phyloP scores from a whole-genome alignment of 2,888 invertebrate genomes.

The Volucella inflata region DNA sequence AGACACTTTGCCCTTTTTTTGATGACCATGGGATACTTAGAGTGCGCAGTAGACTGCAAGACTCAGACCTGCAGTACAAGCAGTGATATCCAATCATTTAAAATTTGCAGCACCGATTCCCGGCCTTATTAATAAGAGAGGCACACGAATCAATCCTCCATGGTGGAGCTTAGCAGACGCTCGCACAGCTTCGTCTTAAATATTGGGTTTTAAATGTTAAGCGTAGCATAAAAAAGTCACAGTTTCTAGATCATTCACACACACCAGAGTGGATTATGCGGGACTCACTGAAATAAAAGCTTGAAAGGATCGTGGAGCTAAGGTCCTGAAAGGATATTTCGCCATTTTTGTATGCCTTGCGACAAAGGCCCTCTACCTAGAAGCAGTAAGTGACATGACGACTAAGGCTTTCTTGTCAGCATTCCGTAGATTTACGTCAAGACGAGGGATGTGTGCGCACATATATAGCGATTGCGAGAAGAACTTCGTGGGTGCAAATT shows the following conservation, averaged over 20 bases:
- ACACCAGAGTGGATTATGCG: slow-evolving; percentile 75
- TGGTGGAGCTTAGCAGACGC: slow-evolving; percentile 16
- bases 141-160: slow-evolving; percentile 12
- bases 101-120: background rate
- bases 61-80: slow-evolving; percentile 1
- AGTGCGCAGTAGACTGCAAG: slow-evolving; percentile 33
- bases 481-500: too few relatives aligned
- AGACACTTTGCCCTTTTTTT: too few relatives aligned
- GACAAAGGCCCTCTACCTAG: slow-evolving; percentile 54
- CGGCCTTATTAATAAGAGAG: too few relatives aligned
- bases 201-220: slow-evolving; percentile 21
- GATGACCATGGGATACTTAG: slow-evolving; percentile 10
- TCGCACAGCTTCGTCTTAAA: background rate
- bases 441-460: slow-evolving; percentile 76
- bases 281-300: slow-evolving; percentile 71
- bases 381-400: slow-evolving; percentile 56
- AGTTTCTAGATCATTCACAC: slow-evolving; percentile 62
- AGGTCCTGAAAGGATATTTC: slow-evolving; percentile 76
- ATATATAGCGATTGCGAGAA: slow-evolving; percentile 78
- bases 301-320: slow-evolving; percentile 35
- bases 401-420: slow-evolving; percentile 77
- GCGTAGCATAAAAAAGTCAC: slow-evolving; percentile 23
- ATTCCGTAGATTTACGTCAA: slow-evolving; percentile 76
- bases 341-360: slow-evolving; percentile 77
- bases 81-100: slow-evolving; percentile 24